Base-by-base conservation (phyloP, 2,888 invertebrate species). In the Tetropium fuscum region DNA sequence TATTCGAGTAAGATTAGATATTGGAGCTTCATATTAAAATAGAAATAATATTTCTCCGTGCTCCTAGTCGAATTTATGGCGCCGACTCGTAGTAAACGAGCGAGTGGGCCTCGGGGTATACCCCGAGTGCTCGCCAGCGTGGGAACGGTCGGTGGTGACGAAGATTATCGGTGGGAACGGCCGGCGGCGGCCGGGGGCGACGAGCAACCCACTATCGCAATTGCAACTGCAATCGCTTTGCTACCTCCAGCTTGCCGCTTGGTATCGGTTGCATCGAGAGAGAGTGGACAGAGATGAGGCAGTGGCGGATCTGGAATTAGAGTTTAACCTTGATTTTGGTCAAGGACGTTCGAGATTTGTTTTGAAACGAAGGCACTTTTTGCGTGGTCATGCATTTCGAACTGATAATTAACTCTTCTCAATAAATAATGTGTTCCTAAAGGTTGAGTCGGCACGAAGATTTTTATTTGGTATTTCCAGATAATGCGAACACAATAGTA, bases 111-210 rank as follows among this genome's bases (percentile, higher is more conserved):
- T 20, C 41, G 41, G 38, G 41, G 10, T 8, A 22, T 25, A 7
- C 43, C 43, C 13, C 13, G 25, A 43, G 43, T 25, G 25, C 43
- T 25, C 13, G 43, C 25, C 43, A 25, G 43, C 43, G 43, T 43
- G 43, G 43, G 43, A 43, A 43, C 43, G 43, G 43, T 27, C 43
- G 43, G 25, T 25, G 25, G 43, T 43, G 43, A 43, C 25, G 43
- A 15, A 25, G 25, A 15, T 25, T 22, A 43, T 25, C 13, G 27
- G 27, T 43, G 43, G 43, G 43, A 43, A 25, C 41, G 41, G 41
- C 20, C 19, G 25, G 43, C 13, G 43, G 43, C 27, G 27, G 43
- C 43, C 43, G 11, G 22, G 25, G 43, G 27, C 43, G 43, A 43
- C 22, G 16, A 13, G 19, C 19, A 19, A 41, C 13, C 19, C 43